These are phyloP conservation scores for Lagocephalus sceleratus DNA, from an alignment of 2,797 vertebrate genomes.

Conservation along the genomic window DNA sequence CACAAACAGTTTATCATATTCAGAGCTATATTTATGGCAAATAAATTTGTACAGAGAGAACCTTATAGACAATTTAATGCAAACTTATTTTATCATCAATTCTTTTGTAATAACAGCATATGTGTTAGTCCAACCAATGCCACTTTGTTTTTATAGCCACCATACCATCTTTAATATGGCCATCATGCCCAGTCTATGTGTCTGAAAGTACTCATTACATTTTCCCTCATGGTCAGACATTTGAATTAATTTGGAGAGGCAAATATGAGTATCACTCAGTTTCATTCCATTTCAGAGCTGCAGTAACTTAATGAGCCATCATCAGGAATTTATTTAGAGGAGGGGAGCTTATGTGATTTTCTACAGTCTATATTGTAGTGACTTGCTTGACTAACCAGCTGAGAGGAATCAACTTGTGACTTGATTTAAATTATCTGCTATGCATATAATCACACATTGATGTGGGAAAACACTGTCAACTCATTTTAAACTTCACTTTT, in stretches of 20 bases:
- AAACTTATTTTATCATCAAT: constrained; percentile 39
- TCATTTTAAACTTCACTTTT: too few species aligned
- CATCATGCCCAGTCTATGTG: constrained; percentile 38
- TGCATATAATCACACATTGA: too few species aligned
- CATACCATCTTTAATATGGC: constrained; percentile 58
- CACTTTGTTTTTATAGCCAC: constrained; percentile 65
- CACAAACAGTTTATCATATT: constrained; percentile 17
- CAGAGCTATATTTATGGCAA: constrained; percentile 4
- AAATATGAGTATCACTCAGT: too few species aligned
- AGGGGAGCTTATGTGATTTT: constrained; percentile 26
- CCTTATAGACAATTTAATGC: constrained; percentile 40
- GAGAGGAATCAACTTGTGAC: constrained; percentile 22
- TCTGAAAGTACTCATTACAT: constrained; percentile 52
- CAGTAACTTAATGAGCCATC: constrained; percentile 48
- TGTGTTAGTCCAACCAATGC: constrained; percentile 10
- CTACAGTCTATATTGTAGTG: constrained; percentile 10
- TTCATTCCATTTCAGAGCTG: constrained; percentile 36
- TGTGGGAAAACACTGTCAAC: too few species aligned
- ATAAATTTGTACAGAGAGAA: constrained; percentile 29
- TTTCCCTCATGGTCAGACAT: constrained; percentile 45
- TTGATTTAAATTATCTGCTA: constrained; percentile 3
- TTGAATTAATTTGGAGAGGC: constrained; percentile 19
- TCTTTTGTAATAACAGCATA: constrained; percentile 12
- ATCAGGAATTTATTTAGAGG: constrained; percentile 24
- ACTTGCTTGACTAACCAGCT: constrained; percentile 14